Evolutionary conservation across 2,113 vertebrate species (phyloP), one percentile per base, ranked within the genome.

Genomic region (Zapornia atra): DNA sequence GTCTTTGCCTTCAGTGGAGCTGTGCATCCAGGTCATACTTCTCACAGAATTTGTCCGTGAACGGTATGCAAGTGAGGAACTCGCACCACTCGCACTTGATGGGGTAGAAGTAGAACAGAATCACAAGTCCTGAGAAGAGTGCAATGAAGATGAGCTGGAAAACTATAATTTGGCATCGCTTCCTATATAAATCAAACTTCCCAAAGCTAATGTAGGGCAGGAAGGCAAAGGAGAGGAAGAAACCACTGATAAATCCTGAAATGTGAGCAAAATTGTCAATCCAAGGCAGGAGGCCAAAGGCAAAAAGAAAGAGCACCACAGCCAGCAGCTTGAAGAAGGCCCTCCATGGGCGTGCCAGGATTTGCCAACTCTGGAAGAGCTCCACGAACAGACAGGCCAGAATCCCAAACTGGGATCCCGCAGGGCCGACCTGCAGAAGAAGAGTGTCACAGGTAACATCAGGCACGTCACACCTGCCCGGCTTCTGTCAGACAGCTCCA

Each of bases 31-130:
- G 98, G 97, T 99, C 99, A 3, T 99, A 99, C 97, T 99, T 99
- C 98, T 99, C 99, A 15, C 99, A 99, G 98, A 99, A 99, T 90
- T 99, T 99, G 98, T 99, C 99, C 19, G 99, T 99, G 98, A 99
- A 99, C 53, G 99, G 99, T 97, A 99, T 99, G 95, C 99, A 99
- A 53, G 99, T 99, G 92, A 99, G 98, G 97, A 99, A 97, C 96
- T 99, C 99, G 2, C 99, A 99, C 99, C 99, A 99, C 73, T 99
- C 98, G 1, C 99, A 99, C 96, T 98, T 99, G 91, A 99, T 99
- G 12, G 99, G 99, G 96, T 99, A 98, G 96, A 99, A 98, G 71
- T 99, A 99, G 97, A 99, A 99, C 87, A 99, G 98, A 90, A 99
- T 98, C 97, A 99, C 99, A 14, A 99, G 98, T 95, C 99, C 99